These are phyloP conservation scores for Ifrita kowaldi DNA, from an alignment of 2,113 vertebrate genomes.

Conservation along the genomic window DNA sequence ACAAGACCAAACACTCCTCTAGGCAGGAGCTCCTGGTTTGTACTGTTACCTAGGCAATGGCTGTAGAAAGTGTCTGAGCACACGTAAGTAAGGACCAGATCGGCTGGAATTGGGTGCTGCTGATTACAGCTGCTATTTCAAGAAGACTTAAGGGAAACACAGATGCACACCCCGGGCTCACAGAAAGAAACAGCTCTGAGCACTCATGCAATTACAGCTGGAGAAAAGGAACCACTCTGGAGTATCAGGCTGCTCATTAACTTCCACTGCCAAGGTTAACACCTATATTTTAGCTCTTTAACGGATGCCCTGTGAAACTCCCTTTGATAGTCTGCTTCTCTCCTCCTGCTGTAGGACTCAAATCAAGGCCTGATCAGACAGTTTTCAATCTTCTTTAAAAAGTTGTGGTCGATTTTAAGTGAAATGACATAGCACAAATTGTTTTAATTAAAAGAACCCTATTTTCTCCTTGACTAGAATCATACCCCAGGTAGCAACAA, in stretches of 20 bases:
- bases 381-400: slow-evolving; percentile 44
- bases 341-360: not conserved
- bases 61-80: not conserved
- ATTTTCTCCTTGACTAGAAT: slow-evolving; percentile 46
- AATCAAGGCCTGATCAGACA: not conserved
- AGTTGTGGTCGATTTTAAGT: slow-evolving; percentile 6
- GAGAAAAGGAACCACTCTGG: not conserved
- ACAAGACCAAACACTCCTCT: not conserved
- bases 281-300: slow-evolving; percentile 5
- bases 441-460: slow-evolving; percentile 51
- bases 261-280: not conserved
- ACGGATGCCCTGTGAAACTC: not conserved
- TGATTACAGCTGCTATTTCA: not conserved
- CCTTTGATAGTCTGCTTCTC: not conserved
- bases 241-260: not conserved
- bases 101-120: not conserved
- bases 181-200: not conserved
- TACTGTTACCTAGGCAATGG: not conserved
- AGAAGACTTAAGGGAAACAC: not conserved
- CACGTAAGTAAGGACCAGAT: not conserved
- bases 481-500: slow-evolving; percentile 7
- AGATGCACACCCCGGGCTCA: not conserved
- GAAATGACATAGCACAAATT: not conserved
- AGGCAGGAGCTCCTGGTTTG: not conserved
- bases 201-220: not conserved